Evolutionary conservation across 2,113 vertebrate species (phyloP).

Genomic region (Malurus cyaneus): DNA sequence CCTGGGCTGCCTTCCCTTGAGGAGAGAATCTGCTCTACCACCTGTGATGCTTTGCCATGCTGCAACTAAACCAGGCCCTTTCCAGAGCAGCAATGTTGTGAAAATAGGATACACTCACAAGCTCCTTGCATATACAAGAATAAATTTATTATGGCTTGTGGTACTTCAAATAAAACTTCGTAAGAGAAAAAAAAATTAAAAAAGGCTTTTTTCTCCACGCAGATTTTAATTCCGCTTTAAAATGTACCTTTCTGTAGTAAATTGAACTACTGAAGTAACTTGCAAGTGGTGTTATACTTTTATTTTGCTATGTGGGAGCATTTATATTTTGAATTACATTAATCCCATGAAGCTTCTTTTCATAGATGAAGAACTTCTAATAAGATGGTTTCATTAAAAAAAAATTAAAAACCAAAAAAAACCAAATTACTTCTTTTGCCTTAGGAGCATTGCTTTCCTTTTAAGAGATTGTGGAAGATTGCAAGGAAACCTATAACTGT

Average conservation of each 20-base stretch:
- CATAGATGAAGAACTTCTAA: not conserved
- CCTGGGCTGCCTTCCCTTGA: not conserved
- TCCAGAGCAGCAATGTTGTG: not conserved
- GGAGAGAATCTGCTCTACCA: not conserved
- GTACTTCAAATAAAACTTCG: not conserved
- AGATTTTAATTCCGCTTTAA: not conserved
- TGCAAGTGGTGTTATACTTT: not conserved
- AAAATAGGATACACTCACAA: not conserved
- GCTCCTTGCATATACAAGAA: not conserved
- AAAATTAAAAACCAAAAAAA: not conserved
- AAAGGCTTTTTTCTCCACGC: rapidly evolving
- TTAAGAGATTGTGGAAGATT: not conserved
- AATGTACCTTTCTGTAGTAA: not conserved
- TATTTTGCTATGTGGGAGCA: not conserved
- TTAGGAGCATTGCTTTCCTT: not conserved
- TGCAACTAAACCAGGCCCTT: not conserved
- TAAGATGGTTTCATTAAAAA: not conserved
- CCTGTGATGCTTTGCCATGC: not conserved
- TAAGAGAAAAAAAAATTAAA: not conserved
- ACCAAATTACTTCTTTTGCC: not conserved
- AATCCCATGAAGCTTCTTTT: not conserved
- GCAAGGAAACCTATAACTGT: not conserved
- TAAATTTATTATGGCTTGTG: not conserved
- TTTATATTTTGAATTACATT: not conserved
- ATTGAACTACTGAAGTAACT: not conserved